A percentile compares a stretch with the other conserved stretches of the same genome.
Evolutionary conservation across 2,888 invertebrate genomes (phyloP).

Genomic region (Alsophila aescularia): DNA sequence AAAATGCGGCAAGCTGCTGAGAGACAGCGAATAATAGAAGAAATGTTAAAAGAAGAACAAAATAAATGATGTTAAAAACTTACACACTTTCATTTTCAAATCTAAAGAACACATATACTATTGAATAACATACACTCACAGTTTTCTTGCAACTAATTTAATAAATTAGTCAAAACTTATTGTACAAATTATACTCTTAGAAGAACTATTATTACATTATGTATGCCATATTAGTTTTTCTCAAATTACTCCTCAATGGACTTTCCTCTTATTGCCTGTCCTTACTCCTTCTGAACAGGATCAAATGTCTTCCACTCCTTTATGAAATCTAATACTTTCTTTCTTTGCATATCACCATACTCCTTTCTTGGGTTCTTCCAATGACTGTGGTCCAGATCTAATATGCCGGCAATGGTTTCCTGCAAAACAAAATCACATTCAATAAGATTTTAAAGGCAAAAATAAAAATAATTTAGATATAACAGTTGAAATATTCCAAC

Average conservation of each 20-base stretch:
- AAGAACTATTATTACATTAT: no score
- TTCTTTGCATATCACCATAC: constrained; percentile 89
- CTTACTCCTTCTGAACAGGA: constrained; percentile 59
- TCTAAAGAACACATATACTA: no score
- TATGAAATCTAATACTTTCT: constrained; percentile 90
- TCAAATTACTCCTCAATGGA: no score
- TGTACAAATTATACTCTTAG: no score
- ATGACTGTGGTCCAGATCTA: constrained; percentile 92
- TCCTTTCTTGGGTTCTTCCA: constrained; percentile 94
- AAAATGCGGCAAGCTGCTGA: constrained; percentile 94
- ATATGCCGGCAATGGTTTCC: constrained; percentile 98
- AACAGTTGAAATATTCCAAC: no score
- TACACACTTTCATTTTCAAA: neutral
- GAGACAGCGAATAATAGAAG: constrained; percentile 89
- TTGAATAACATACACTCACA: no score
- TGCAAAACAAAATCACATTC: constrained; percentile 57
- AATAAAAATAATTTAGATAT: neutral
- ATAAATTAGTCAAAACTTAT: no score
- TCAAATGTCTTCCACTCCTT: constrained; percentile 89
- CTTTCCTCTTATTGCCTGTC: no score
- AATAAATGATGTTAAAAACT: constrained; percentile 27
- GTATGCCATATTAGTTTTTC: no score
- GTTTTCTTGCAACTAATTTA: no score
- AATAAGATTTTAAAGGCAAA: no score
- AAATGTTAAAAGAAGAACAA: constrained; percentile 86